Evolutionary conservation across 2,888 invertebrate species (phyloP), one percentile per base, ranked within the genome.

Genomic region (Diogma glabrata): DNA sequence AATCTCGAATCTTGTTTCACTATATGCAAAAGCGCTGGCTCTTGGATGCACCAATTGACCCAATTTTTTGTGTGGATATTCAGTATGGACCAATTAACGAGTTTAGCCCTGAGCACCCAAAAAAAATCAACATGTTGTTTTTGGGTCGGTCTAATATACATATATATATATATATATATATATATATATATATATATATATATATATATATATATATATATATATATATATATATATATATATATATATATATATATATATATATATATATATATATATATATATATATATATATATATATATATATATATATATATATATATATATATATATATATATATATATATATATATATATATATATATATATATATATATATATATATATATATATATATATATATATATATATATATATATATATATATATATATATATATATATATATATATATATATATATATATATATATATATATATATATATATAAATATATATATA

Each of bases 251-350:
- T 36, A 14, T 36, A 36, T 36, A 14, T 36, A 14, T 14, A 36
- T 36, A 14, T 36, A 14, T 36, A 14, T 36, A 36, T 36, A 36
- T 36, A 3, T 36, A 14, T 36, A 14, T 36, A 36, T 36, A 3
- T 36, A 14, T 36, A 14, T 36, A 3, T 36, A 14, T 36, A 36
- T 36, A 14, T 10, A 14, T 36, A 14, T 36, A 36, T 36, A 36
- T 36, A 36, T 36, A 3, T 36, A 14, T 36, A 36, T 36, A 36
- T 36, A 3, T 36, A 36, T 36, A 36, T 36, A 36, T 36, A 14
- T 36, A 36, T 36, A 14, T 36, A 36, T 36, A 14, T 36, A 36
- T 36, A 36, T 36, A 36, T 36, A 14, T 36, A 36, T 36, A 36
- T 36, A 36, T 36, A 3, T 36, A 33, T 33, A 10, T 33, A 33